Evolutionary conservation across 2,888 invertebrate species (phyloP), one percentile per base, ranked within the genome.

Genomic region (Mellilla xanthometata): DNA sequence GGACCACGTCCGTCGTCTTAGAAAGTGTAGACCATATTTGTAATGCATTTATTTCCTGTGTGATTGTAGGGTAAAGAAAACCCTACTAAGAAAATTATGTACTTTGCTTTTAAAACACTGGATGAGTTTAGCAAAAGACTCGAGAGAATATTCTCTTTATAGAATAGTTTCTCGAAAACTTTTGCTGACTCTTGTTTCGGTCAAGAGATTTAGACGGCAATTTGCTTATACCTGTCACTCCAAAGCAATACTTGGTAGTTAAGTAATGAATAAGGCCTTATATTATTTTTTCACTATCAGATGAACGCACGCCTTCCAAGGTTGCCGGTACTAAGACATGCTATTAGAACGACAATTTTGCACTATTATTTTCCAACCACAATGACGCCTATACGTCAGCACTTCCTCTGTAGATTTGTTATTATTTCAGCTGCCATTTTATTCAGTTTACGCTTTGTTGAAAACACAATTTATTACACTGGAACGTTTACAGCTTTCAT

Each of bases 251-350:
- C 11, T n/a, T n/a, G n/a, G n/a, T n/a, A n/a, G 28, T 9, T 28
- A 19, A 28, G 7, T 27, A n/a, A 27, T 19, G 11, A 2, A 9
- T 12, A 23, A 12, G 23, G 23, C 10, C 10, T 35, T 5, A 26
- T 8, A 10, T n/a, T n/a, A n/a, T 4, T 44, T 45, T 68, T 62
- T 49, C 45, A 52, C 51, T 65, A 62, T 66, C 62, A 51, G 59
- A 64, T 63, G 56, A 56, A 54, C 54, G 58, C 49, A 44, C 45
- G 46, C 58, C 54, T 54, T 46, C 51, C 70, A 71, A 68, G 70
- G 65, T 60, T 63, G 47, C 56, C 22, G 10, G 10, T 38, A 49
- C 51, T 44, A 53, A 56, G 56, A 62, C 55, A 56, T 36, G 58
- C 49, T 58, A 57, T 58, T 68, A 59, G 51, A 49, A 49, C 53